Evolutionary conservation across 2,797 vertebrate species (phyloP).

Genomic region (Sus cebifrons): DNA sequence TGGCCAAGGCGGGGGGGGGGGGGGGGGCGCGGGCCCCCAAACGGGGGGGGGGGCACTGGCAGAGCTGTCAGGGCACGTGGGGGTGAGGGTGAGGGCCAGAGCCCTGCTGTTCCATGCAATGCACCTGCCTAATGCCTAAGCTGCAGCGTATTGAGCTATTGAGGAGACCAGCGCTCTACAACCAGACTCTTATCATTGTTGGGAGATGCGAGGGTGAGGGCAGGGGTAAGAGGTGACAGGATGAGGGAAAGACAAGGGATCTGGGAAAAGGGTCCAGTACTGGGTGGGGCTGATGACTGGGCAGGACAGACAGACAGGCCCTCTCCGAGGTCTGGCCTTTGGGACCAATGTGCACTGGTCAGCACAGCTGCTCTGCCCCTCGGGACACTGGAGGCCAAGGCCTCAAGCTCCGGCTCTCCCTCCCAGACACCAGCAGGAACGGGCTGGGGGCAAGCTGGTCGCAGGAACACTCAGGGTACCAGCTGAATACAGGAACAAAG

Average conservation of each 20-base stretch:
- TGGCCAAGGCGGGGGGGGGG: too few relatives aligned
- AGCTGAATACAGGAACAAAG: fast-evolving
- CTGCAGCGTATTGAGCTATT: fast-evolving
- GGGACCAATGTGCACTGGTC: fast-evolving
- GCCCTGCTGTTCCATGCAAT: too few relatives aligned
- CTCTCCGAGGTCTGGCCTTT: background rate
- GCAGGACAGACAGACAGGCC: background rate
- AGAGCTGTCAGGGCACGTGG: too few relatives aligned
- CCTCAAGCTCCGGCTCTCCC: fast-evolving
- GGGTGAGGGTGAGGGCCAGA: background rate
- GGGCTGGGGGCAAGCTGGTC: fast-evolving
- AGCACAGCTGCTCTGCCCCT: background rate
- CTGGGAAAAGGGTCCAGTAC: background rate
- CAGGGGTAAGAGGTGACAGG: fast-evolving
- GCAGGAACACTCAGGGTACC: fast-evolving
- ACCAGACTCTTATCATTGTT: too few relatives aligned
- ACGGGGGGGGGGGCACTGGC: fast-evolving
- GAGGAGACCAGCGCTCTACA: fast-evolving
- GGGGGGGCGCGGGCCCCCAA: too few relatives aligned
- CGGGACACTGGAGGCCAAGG: fast-evolving
- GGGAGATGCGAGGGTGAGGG: background rate
- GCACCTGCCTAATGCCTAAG: too few relatives aligned
- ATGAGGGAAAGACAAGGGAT: background rate
- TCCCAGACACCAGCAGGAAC: background rate
- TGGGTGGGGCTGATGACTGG: background rate